These are phyloP conservation scores for Scrobipalpa atriplicella DNA, from an alignment of 2,888 invertebrate genomes.

Conservation along the genomic window DNA sequence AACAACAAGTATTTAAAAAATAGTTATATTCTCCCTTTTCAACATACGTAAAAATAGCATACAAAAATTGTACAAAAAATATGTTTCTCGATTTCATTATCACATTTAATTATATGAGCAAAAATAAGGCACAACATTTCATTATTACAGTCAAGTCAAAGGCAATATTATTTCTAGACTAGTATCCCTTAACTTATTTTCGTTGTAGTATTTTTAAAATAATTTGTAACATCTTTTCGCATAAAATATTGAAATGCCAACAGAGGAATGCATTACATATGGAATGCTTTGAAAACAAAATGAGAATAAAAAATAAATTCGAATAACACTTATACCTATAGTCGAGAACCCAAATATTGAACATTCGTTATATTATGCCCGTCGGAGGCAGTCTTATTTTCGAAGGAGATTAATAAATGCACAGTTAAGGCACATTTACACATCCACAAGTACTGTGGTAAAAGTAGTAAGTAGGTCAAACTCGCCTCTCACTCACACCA, in stretches of 20 bases:
- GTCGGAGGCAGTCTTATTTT: constrained; percentile 16
- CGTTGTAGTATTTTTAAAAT: background rate
- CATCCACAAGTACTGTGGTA: too few species aligned
- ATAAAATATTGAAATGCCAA: constrained; percentile 12
- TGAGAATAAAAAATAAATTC: background rate
- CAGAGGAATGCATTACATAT: constrained; percentile 25
- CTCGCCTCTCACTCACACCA: too few species aligned
- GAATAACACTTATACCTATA: constrained; percentile 7
- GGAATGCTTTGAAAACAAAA: background rate
- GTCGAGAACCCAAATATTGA: background rate
- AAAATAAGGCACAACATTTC: constrained; percentile 36
- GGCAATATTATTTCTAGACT: constrained; percentile 5
- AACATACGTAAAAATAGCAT: constrained; percentile 64
- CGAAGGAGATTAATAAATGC: constrained; percentile 39
- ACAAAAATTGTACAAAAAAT: constrained; percentile 63
- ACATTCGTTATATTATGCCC: constrained; percentile 8
- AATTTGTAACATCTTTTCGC: background rate
- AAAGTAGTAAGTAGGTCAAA: too few species aligned
- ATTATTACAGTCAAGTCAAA: background rate
- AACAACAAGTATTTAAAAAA: constrained; percentile 42
- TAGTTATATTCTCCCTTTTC: constrained; percentile 65
- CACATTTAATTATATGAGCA: constrained; percentile 51
- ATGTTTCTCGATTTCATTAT: constrained; percentile 52
- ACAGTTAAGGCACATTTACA: constrained; percentile 22
- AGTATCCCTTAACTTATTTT: background rate